A percentile compares a stretch with the other conserved stretches of the same genome.
Evolutionary conservation across 2,797 vertebrate species (phyloP).

Genomic region (Triplophysa bombifrons): DNA sequence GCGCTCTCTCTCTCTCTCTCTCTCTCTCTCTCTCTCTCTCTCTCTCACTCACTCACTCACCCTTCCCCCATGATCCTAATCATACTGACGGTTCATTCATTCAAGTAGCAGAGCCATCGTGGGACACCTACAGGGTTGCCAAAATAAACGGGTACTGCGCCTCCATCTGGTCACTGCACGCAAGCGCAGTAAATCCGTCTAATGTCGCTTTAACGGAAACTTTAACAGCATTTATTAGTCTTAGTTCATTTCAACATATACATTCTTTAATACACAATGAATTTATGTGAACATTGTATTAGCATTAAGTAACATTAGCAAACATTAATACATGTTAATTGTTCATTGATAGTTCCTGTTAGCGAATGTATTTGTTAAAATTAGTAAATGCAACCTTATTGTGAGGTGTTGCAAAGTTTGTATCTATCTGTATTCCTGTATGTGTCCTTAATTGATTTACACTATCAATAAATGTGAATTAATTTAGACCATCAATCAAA

Average conservation of each 20-base stretch:
- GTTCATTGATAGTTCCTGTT: too few species aligned
- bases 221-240: too few species aligned
- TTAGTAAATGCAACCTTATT: too few species aligned
- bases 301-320: too few species aligned
- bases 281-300: too few species aligned
- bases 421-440: background rate
- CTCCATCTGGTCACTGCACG: slow-evolving; percentile 37
- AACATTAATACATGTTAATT: too few species aligned
- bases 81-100: slow-evolving; percentile 56
- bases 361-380: too few species aligned
- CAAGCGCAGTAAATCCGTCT: background rate
- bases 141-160: background rate
- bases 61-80: slow-evolving; percentile 49
- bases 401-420: too few species aligned
- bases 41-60: slow-evolving; percentile 36
- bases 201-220: too few species aligned
- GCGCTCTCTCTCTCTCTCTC: slow-evolving; percentile 33
- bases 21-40: too few species aligned
- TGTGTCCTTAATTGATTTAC: background rate
- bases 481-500: background rate
- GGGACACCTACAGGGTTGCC: background rate
- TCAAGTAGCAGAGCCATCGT: background rate
- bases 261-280: too few species aligned
- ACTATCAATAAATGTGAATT: background rate
- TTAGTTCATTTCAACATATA: too few species aligned